phyloP scores from a whole-genome alignment of 1,140 invertebrate genomes.

The Calosoma granatense region DNA sequence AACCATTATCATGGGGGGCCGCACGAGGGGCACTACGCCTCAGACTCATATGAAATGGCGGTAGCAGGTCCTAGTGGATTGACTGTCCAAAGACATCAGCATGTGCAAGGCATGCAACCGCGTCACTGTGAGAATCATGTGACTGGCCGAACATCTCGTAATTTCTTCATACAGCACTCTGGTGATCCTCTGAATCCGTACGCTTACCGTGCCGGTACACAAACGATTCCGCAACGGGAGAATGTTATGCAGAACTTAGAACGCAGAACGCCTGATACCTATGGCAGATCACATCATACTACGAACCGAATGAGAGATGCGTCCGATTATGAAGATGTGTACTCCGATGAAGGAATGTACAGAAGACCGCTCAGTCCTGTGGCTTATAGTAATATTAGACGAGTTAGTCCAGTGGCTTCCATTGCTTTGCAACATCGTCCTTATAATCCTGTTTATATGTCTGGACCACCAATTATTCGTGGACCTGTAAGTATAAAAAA shows the following conservation, averaged over 20 bases:
- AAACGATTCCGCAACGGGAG: slow-evolving; percentile 10
- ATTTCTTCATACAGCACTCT: not conserved
- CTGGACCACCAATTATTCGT: slow-evolving; percentile 17
- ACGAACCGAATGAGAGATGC: slow-evolving; percentile 37
- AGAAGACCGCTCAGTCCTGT: slow-evolving; percentile 40
- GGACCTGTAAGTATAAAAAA: not conserved
- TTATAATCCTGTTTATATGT: slow-evolving; percentile 26
- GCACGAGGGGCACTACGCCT: no score
- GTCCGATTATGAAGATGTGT: slow-evolving; percentile 73
- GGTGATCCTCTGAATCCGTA: no score
- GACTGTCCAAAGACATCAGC: no score
- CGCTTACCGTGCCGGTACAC: not conserved
- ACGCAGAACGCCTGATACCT: slow-evolving; percentile 69
- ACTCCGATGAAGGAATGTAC: slow-evolving; percentile 40
- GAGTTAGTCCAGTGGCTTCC: slow-evolving; percentile 22
- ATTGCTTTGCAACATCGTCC: slow-evolving; percentile 23
- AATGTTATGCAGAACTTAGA: slow-evolving; percentile 44
- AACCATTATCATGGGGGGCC: no score
- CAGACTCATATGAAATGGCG: no score
- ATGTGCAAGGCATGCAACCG: no score
- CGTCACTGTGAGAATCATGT: no score
- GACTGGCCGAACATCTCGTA: not conserved
- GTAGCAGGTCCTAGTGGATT: no score
- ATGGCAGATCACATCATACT: slow-evolving; percentile 52
- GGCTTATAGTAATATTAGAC: slow-evolving; percentile 30